Percentiles rank a stretch among this genome's conserved stretches.
These are phyloP conservation scores for Umimayanthus chanpuru DNA, from an alignment of 92 coral and sea anemone species.

Conservation along the genomic window DNA sequence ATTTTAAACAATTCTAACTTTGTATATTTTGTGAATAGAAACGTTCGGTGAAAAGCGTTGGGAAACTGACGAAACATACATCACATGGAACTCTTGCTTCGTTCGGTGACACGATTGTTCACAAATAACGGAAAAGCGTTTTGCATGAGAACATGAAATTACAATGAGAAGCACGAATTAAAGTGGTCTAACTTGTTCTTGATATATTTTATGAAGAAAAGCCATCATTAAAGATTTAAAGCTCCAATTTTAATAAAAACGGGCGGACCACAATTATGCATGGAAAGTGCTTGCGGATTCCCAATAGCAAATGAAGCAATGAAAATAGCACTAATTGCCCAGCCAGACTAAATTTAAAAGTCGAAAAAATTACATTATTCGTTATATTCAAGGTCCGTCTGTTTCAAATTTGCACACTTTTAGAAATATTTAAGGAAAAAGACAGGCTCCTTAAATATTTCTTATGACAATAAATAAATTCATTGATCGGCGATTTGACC, in stretches of 20 bases:
- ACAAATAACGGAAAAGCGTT: slow-evolving; percentile 2
- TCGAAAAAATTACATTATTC: not conserved
- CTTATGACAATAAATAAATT: slow-evolving; percentile 2
- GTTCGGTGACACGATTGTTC: not conserved
- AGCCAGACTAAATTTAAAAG: slow-evolving; percentile 25
- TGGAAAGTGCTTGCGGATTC: slow-evolving; percentile 4
- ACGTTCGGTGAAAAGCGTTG: not conserved
- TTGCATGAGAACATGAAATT: slow-evolving; percentile 14
- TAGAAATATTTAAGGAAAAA: not conserved
- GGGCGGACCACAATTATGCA: slow-evolving; percentile 16
- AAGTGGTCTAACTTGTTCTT: not conserved
- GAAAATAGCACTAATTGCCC: slow-evolving; percentile 22
- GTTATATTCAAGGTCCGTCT: not conserved
- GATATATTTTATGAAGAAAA: not conserved
- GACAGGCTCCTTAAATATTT: not conserved
- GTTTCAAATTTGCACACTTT: not conserved
- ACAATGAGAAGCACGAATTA: not conserved
- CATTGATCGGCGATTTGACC: not conserved
- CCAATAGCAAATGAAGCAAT: not conserved
- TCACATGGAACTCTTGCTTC: slow-evolving; percentile 4
- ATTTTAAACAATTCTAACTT: not conserved
- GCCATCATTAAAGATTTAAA: slow-evolving; percentile 9
- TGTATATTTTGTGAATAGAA: not conserved
- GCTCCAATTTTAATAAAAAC: slow-evolving; percentile 9
- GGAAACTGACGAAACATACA: not conserved